Percentiles rank a stretch among this genome's conserved stretches.
phyloP scores from a whole-genome alignment of 2,113 vertebrate genomes.

The Cepphus grylle region DNA sequence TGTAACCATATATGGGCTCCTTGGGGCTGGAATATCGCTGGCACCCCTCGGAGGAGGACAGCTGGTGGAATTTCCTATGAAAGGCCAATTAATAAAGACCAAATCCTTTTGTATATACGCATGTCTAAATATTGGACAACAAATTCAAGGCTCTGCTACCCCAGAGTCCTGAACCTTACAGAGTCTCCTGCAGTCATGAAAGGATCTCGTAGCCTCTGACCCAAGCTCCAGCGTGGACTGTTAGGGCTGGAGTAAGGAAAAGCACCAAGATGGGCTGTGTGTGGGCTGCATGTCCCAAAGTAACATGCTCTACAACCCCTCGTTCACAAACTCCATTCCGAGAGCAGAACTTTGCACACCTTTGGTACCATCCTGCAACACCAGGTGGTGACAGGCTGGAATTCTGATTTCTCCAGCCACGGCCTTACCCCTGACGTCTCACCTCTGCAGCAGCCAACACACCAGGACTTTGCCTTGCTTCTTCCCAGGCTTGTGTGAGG shows the following conservation, averaged over 20 bases:
- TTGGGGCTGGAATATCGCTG: not conserved
- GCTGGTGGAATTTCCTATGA: constrained; percentile 37
- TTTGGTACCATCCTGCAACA: not conserved
- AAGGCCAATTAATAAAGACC: constrained; percentile 13
- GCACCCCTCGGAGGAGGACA: not conserved
- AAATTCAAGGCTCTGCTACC: not conserved
- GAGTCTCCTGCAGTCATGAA: not conserved
- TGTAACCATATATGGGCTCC: constrained; percentile 57
- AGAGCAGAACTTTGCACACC: not conserved
- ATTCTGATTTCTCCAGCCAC: not conserved
- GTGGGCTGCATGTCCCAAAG: not conserved
- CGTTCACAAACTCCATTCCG: not conserved
- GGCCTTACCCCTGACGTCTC: not conserved
- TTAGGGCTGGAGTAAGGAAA: not conserved
- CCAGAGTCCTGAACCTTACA: not conserved
- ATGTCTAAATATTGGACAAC: constrained; percentile 32
- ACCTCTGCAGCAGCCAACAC: not conserved
- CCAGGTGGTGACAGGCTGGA: not conserved
- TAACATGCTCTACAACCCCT: not conserved
- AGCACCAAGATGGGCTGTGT: not conserved
- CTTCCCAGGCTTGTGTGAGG: not conserved
- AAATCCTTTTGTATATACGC: constrained; percentile 29
- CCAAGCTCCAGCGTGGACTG: not conserved
- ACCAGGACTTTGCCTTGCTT: not conserved
- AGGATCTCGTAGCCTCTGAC: not conserved